Base-by-base conservation (phyloP, 1,140 invertebrate species). In the Helicoverpa zea region DNA sequence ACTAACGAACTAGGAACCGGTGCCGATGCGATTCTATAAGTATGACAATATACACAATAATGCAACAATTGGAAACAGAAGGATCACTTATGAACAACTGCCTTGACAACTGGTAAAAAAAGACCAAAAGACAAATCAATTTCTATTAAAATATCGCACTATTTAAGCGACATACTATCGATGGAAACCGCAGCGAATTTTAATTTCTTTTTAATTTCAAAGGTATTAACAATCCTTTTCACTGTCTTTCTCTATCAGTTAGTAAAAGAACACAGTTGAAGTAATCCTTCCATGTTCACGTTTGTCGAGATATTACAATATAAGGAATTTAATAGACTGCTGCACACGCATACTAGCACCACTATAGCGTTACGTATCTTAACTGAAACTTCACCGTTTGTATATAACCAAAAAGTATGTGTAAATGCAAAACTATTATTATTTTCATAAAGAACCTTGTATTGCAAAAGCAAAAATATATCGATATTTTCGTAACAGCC, bases 361-460 rank as follows among this genome's bases (percentile, higher is more conserved):
- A 82, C 81, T 83, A 81, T 81, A 82, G 64, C 61, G 47, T 83
- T 83, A 87, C 82, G 74, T 83, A 86, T 81, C 77, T 79, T 79
- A 82, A 80, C 54, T 61, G 68, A 85, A 81, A 81, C 63, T 58
- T 70, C 63, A 68, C 63, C 54, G 12, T 79, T 51, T 72, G 61
- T 68, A 68, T 58, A 74, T 30, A 59, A 74, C 52, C 54, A 75
- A 59, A 66, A 59, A 61, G 30, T 76, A 54, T 80, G 61, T 83
- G 83, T 88, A 88, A 88, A 90, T 87, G 87, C 87, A 87, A 80
- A 75, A 75, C 75, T 43, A 81, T 74, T 75, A 73, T 43, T 56
- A 30, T 70, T 70, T 51, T 47, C 29, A 63, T 47, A 66, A 47
- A 76, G 73, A 35, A 12, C 29, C 70, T 56, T 81, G 58, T 81